phyloP scores from a whole-genome alignment of 2,797 vertebrate genomes.

The Iguana delicatissima region DNA sequence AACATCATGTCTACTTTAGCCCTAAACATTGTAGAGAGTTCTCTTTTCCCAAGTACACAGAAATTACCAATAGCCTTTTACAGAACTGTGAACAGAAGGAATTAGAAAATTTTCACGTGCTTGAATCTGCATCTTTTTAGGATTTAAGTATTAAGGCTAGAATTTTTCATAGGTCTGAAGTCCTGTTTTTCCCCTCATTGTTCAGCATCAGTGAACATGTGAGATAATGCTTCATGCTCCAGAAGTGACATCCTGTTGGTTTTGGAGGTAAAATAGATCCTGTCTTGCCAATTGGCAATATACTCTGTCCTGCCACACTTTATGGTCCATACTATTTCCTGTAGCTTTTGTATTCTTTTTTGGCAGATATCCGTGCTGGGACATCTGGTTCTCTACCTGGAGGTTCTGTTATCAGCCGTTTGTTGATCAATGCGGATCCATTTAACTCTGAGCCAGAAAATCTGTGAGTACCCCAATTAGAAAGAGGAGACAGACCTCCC shows the following conservation, averaged over 20 bases:
- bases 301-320: background rate
- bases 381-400: conserved; percentile 90
- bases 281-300: conserved; percentile 34
- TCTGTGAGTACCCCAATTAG: conserved; percentile 84
- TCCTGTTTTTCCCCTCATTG: conserved; percentile 12
- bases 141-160: conserved; percentile 2
- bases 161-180: background rate
- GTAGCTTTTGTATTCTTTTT: conserved; percentile 31
- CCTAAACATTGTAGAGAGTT: background rate
- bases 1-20: background rate
- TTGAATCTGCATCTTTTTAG: conserved; percentile 7
- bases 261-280: conserved; percentile 22
- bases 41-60: background rate
- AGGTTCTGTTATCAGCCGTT: conserved; percentile 90
- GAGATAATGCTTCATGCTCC: conserved; percentile 22
- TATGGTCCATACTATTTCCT: background rate
- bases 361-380: conserved; percentile 85
- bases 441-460: conserved; percentile 93
- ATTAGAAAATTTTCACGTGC: background rate
- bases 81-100: background rate
- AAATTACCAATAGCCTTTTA: background rate
- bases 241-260: background rate
- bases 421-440: conserved; percentile 92
- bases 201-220: background rate
- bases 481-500: background rate